Evolutionary conservation across 2,888 invertebrate genomes (phyloP), one percentile per base, ranked within the genome.

Genomic region (Melieria omissa): DNA sequence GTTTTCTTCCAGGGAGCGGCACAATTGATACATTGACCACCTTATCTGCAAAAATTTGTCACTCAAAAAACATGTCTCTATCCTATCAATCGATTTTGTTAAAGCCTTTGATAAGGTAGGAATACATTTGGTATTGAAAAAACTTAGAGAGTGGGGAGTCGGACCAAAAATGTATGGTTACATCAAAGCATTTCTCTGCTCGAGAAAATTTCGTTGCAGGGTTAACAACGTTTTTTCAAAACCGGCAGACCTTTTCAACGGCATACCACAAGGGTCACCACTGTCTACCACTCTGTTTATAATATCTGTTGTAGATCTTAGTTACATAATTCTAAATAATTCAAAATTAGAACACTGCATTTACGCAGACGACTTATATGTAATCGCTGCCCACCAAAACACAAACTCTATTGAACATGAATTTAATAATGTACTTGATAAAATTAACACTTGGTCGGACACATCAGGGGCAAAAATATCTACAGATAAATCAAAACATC

Each of bases 161-260:
- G 71, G 74, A 9, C 52, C 44, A 8, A 55, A 42, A 10, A 68
- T 72, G 1, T 70, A 54, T 10, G 67, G 60, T n/a, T 73, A 72
- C 58, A 52, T 76, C 1, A 64, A 61, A 42, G 65, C 65, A 44
- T 75, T 72, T 60, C 60, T 76, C 65, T 69, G n/a, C 8, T 72
- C 73, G 54, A 64, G 73, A n/a, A 63, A 74, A 61, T 69, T 73
- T 16, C 52, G 29, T 41, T 69, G 69, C 29, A 66, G 67, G 65
- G 16, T 67, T 12, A 42, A 14, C 6, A 63, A 65, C 4, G 16
- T 12, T 9, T 49, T 62, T 14, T 75, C 75, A 9, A 49, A 68
- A n/a, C 42, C 54, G n/a, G 41, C 64, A 44, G 14, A 54, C 47
- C 42, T 68, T 47, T 16, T 41, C 52, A 74, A 76, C 46, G 71